Evolutionary conservation across 2,113 vertebrate genomes (phyloP).

Genomic region (Sinocyclocheilus maitianheensis): DNA sequence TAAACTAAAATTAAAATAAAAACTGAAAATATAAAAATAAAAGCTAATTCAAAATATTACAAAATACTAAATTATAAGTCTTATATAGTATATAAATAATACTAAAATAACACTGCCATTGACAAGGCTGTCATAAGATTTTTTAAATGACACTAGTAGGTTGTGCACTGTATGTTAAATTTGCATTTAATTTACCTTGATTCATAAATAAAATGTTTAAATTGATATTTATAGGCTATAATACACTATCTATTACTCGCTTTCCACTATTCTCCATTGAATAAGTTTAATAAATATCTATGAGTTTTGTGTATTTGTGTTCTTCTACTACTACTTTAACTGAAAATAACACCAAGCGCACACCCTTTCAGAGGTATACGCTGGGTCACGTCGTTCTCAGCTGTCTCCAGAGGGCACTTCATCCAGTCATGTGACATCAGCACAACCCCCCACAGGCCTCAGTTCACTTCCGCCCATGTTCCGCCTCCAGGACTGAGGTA

Average conservation of each 20-base stretch:
- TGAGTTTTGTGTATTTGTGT: not conserved
- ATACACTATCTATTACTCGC: too few relatives aligned
- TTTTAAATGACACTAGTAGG: too few relatives aligned
- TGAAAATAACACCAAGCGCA: not conserved
- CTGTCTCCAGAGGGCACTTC: conserved; percentile 26
- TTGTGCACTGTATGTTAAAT: not conserved
- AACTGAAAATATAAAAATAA: not conserved
- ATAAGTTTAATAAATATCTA: not conserved
- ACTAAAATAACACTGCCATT: too few relatives aligned
- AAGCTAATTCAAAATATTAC: not conserved
- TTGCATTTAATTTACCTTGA: not conserved
- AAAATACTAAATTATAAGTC: too few relatives aligned
- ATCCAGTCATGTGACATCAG: conserved; percentile 17
- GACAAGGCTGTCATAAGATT: too few relatives aligned
- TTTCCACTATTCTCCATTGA: too few relatives aligned
- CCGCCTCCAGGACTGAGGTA: not conserved
- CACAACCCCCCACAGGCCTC: conserved; percentile 11
- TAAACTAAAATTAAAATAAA: not conserved
- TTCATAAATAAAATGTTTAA: not conserved
- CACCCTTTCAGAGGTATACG: not conserved
- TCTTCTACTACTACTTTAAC: not conserved
- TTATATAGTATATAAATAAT: too few relatives aligned
- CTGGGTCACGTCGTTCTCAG: not conserved
- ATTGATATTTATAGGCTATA: not conserved
- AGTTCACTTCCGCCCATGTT: not conserved